Base-by-base conservation (phyloP, 2,888 invertebrate genomes). In the Yponomeuta cagnagella region DNA sequence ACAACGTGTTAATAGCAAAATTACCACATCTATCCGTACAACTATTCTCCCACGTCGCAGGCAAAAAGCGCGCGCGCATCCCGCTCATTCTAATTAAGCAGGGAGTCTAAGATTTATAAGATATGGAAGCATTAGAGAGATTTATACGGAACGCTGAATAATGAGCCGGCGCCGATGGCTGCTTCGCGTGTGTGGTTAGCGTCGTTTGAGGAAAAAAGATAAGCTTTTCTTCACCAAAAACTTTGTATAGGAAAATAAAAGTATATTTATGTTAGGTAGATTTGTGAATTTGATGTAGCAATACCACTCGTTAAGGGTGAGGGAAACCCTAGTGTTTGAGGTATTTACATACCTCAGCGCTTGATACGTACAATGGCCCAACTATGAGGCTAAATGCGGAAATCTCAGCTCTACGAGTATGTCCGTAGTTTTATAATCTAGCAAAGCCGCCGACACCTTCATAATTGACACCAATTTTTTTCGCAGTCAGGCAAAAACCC, bases 81-180 rank as follows among this genome's bases (percentile, higher is more conserved):
- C 76, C 75, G 78, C 79, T 58, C 73, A 74, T 87, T 90, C 88
- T 90, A 91, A 90, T 91, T 91, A 91, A 90, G 85, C 87, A 83
- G 82, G 80, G 75, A 79, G 79, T 80, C 75, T 76, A 80, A 90
- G 89, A 90, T 91, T 88, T 89, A 90, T 89, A 88, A 90, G 89
- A 90, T 91, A 90, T 86, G 82, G 83, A 83, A 79, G 88, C 89
- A 90, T 90, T 90, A 90, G 85, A 77, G 81, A 87, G 90, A 90
- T 90, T 90, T 90, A 90, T 90, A 86, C 85, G 78, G 82, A 82
- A 83, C 78, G 79, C 82, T 85, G 87, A 86, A 89, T 89, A 89
- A 87, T 89, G 85, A 83, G 90, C 89, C 89, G 88, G 81, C 79
- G 77, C 82, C 89, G 89, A 89, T 90, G 85, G 87, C 76, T 33